Conservation (phyloP, 1,140 invertebrate genomes). For the Glomeris maerens region DNA sequence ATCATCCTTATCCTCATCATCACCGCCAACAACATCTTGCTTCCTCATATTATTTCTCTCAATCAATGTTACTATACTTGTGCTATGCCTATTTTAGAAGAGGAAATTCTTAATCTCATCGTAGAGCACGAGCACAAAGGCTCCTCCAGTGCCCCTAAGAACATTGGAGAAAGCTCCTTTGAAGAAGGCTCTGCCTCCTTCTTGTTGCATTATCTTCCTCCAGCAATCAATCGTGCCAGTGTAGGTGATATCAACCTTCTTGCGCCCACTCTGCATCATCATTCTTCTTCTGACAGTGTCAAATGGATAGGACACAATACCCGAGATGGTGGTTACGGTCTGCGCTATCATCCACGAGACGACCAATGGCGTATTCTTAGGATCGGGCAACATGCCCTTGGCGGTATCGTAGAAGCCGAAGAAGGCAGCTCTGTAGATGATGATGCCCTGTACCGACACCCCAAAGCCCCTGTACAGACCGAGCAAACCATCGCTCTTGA, state of each 20-base stretch:
- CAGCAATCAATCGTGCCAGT: slow-evolving; percentile 70
- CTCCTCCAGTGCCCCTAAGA: slow-evolving; percentile 61
- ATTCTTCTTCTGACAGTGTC: slow-evolving; percentile 85
- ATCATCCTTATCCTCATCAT: too few relatives aligned
- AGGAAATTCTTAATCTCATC: slow-evolving; percentile 53
- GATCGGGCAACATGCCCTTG: slow-evolving; percentile 65
- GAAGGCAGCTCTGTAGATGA: slow-evolving; percentile 74
- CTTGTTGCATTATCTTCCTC: slow-evolving; percentile 53
- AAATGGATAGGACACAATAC: slow-evolving; percentile 84
- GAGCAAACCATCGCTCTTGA: slow-evolving; percentile 67
- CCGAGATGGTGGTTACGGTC: slow-evolving; percentile 69
- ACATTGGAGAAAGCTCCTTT: slow-evolving; percentile 67
- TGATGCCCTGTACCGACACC: slow-evolving; percentile 81
- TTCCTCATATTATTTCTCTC: not conserved
- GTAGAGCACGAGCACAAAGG: slow-evolving; percentile 63
- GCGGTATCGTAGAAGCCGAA: slow-evolving; percentile 91
- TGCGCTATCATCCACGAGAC: slow-evolving; percentile 76
- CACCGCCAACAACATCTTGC: too few relatives aligned
- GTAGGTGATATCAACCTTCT: slow-evolving; percentile 58
- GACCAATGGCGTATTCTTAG: slow-evolving; percentile 66
- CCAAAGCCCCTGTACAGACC: slow-evolving; percentile 86
- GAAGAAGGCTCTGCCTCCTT: slow-evolving; percentile 63
- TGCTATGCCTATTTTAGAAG: slow-evolving; percentile 26
- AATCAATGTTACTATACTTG: not conserved
- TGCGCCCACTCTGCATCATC: slow-evolving; percentile 78